Base-by-base conservation (phyloP, 2,113 vertebrate species). In the Odontophorus gujanensis region DNA sequence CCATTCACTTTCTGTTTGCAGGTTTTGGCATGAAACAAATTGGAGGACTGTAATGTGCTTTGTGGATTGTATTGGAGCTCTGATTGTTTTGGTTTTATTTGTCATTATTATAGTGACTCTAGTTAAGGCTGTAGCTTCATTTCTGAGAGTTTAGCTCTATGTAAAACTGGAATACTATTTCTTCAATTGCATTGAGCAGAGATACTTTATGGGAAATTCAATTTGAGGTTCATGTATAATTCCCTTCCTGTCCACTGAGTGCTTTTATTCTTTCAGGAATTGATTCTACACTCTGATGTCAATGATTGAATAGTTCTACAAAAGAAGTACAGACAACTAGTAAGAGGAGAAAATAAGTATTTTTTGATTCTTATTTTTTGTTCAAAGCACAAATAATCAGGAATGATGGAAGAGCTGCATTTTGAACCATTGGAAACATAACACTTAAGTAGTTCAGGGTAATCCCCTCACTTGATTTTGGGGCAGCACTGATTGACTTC, bases 391-490 rank as follows among this genome's bases (percentile, higher is more conserved):
- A 59, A 87, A 42, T 84, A 47, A 51, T 28, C 5, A 57, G n/a
- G 25, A 78, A 32, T 51, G 3, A 51, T 72, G 24, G 59, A 66
- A 59, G 24, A 84, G 11, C 28, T 90, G 24, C 21, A 66, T 6
- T 62, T 82, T 63, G 62, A 85, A 16, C 32, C 14, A 38, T 78
- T 81, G 51, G 61, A 53, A 74, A 11, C 25, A 19, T 32, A 1
- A 2, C 36, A 26, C 62, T 74, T 72, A 50, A 38, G 38, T 53
- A 72, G 55, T 36, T 75, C 18, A 17, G 4, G 71, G 12, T 43
- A 91, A 24, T 87, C 66, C 26, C 45, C 66, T 78, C 78, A 42
- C 61, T 84, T 93, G 30, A 75, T 94, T 91, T 85, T 68, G 93
- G 75, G 75, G 24, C 50, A 88, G 69, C 34, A 75, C 72, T 84